Percentiles rank a stretch among this genome's conserved stretches.
phyloP scores from a whole-genome alignment of 1,140 invertebrate genomes.

The Zaprionus vittiger region DNA sequence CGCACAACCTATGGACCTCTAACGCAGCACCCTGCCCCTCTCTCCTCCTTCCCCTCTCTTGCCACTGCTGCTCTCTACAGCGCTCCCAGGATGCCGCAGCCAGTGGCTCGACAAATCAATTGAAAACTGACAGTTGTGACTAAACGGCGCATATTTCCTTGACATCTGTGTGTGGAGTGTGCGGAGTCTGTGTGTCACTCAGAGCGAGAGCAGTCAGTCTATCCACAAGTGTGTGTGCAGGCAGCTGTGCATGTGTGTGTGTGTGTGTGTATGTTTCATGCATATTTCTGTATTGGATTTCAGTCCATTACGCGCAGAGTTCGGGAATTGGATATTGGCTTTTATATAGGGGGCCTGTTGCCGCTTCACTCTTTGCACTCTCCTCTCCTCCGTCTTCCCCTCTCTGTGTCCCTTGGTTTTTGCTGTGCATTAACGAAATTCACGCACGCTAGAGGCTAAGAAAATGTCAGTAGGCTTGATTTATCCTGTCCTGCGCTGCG shows the following conservation, averaged over 20 bases:
- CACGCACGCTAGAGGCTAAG: conserved; percentile 67
- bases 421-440: conserved; percentile 76
- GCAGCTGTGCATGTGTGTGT: conserved; percentile 34
- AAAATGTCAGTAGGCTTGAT: conserved; percentile 78
- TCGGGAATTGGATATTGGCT: conserved; percentile 80
- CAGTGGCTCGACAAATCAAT: conserved; percentile 77
- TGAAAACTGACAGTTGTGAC: conserved; percentile 82
- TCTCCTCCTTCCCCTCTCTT: background rate
- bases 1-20: conserved; percentile 41
- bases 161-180: conserved; percentile 68
- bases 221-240: conserved; percentile 5
- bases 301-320: conserved; percentile 77
- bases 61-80: background rate
- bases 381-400: conserved; percentile 1
- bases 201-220: conserved; percentile 1
- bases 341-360: conserved; percentile 69
- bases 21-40: background rate
- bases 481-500: conserved; percentile 80
- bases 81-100: conserved; percentile 13
- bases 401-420: conserved; percentile 18
- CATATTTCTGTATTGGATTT: conserved; percentile 82
- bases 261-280: conserved; percentile 61
- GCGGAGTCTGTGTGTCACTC: conserved; percentile 56
- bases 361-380: conserved; percentile 38
- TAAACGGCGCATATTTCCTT: conserved; percentile 82